These are phyloP conservation scores for Merops nubicus DNA, from an alignment of 2,113 vertebrate species.

Conservation along the genomic window DNA sequence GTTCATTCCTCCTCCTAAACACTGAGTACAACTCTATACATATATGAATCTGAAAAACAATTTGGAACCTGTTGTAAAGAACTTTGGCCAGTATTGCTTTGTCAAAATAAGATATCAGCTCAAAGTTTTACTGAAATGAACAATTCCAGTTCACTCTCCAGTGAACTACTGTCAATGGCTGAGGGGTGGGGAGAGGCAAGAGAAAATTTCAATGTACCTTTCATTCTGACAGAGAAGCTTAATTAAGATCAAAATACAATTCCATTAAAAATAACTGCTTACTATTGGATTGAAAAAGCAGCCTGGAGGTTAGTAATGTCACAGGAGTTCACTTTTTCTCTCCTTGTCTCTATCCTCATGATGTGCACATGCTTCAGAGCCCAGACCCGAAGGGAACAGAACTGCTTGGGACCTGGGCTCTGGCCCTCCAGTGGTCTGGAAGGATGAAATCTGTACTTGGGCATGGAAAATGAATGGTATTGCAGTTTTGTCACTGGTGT, in stretches of 20 bases:
- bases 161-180: not conserved
- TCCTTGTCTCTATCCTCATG: not conserved
- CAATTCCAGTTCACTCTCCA: not conserved
- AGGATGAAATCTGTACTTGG: too few species aligned
- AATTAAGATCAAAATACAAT: not conserved
- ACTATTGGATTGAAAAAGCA: not conserved
- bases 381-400: not conserved
- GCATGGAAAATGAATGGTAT: too few species aligned
- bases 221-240: not conserved
- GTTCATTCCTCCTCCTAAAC: not conserved
- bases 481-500: too few species aligned
- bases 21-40: not conserved
- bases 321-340: not conserved
- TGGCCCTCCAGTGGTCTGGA: too few species aligned
- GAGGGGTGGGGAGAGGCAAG: not conserved
- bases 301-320: not conserved
- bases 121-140: not conserved
- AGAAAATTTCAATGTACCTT: not conserved
- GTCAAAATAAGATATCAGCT: not conserved
- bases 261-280: not conserved
- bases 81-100: not conserved
- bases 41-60: not conserved
- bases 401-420: too few species aligned
- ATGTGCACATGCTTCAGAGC: not conserved
- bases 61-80: not conserved